A percentile compares a stretch with the other conserved stretches of the same genome.
Evolutionary conservation across 2,113 vertebrate species (phyloP).

Genomic region (Melanocharis versteri): DNA sequence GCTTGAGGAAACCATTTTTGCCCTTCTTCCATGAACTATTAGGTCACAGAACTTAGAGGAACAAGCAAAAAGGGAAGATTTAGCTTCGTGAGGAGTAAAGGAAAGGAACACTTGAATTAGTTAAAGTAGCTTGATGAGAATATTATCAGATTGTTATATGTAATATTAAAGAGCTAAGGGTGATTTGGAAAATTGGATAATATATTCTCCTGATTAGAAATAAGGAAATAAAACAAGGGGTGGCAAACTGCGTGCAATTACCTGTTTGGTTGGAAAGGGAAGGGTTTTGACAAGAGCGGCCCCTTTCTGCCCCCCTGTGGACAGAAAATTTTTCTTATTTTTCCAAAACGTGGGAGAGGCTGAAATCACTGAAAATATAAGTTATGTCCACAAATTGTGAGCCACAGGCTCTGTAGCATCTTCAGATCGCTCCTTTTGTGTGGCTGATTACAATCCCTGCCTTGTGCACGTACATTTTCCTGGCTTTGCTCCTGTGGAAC

Average conservation of each 20-base stretch:
- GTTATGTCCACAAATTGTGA: neutral
- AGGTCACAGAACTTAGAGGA: neutral
- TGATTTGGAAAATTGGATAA: neutral
- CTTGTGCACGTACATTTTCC: rapidly evolving
- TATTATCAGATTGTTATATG: neutral
- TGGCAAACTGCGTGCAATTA: neutral
- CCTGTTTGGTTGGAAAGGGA: neutral
- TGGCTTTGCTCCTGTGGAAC: neutral
- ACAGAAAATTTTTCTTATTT: neutral
- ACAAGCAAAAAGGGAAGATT: neutral
- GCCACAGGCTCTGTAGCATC: neutral
- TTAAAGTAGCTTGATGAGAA: neutral
- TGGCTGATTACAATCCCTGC: neutral
- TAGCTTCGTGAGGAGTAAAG: neutral
- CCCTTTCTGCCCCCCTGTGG: constrained; percentile 28
- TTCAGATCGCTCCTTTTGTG: rapidly evolving
- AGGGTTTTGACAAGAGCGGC: neutral
- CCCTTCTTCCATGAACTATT: neutral
- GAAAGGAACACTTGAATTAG: neutral
- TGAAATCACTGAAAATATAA: neutral
- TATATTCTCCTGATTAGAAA: neutral
- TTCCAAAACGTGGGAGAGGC: neutral
- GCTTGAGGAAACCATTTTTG: neutral
- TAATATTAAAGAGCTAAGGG: neutral
- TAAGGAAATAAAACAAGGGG: neutral